phyloP scores from a whole-genome alignment of 2,888 invertebrate species.

The Xestobium rufovillosum region DNA sequence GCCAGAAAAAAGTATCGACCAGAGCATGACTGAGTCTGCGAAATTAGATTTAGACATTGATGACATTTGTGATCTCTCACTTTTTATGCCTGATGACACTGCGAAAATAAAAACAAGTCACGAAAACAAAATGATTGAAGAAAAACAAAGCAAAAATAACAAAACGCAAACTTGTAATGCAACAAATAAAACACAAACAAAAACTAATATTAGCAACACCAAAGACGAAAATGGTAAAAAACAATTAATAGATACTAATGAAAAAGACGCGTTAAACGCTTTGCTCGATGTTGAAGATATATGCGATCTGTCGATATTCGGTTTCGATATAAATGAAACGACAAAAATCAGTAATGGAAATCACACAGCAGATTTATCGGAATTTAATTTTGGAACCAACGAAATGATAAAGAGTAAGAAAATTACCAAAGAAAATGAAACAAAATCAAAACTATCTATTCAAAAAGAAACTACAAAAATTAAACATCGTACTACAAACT shows the following conservation, averaged over 20 bases:
- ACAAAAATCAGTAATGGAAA: background rate
- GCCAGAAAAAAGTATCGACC: too few relatives aligned
- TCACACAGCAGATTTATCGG: background rate
- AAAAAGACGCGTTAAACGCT: too few relatives aligned
- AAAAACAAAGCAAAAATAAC: background rate
- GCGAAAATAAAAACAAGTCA: conserved; percentile 6
- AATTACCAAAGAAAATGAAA: background rate
- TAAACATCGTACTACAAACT: too few relatives aligned
- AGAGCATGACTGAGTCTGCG: too few relatives aligned
- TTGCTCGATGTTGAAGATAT: background rate
- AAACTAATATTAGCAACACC: too few relatives aligned
- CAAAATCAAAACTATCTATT: background rate
- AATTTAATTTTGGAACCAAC: background rate
- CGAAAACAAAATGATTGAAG: conserved; percentile 8
- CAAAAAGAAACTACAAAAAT: background rate
- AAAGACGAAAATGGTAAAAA: too few relatives aligned
- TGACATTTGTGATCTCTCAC: conserved; percentile 26
- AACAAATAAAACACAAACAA: too few relatives aligned
- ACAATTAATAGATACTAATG: too few relatives aligned
- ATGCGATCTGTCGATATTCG: background rate
- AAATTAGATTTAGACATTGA: conserved; percentile 15
- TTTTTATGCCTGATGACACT: conserved; percentile 21
- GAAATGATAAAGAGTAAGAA: background rate
- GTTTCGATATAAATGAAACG: background rate
- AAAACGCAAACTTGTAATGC: too few relatives aligned